Percentiles rank a stretch among this genome's conserved stretches.
These are phyloP conservation scores for Nephrotoma flavescens DNA, from an alignment of 2,888 invertebrate species.

Conservation along the genomic window DNA sequence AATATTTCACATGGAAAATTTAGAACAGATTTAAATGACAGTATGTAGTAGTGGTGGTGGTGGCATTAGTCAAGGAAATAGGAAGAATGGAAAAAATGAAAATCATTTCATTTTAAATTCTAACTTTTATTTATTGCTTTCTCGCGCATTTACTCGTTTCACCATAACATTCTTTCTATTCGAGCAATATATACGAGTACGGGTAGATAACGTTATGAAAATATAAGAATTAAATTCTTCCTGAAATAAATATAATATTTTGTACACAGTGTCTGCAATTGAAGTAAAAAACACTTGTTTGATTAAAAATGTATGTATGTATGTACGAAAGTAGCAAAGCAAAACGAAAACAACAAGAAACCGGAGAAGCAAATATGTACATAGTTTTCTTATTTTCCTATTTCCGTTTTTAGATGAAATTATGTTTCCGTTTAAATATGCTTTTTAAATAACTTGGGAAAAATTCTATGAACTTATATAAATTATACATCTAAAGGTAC, in stretches of 20 bases:
- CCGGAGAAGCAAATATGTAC: not conserved
- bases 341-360: not conserved
- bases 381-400: not conserved
- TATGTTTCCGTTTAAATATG: not conserved
- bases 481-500: not conserved
- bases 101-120: not conserved
- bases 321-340: not conserved
- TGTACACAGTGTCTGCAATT: not conserved
- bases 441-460: not conserved
- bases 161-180: not conserved
- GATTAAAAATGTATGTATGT: not conserved
- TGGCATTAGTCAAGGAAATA: not conserved
- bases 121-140: not conserved
- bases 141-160: not conserved
- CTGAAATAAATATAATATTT: too few species aligned
- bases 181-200: not conserved
- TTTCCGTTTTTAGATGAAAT: not conserved
- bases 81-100: too few species aligned
- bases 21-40: not conserved
- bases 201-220: not conserved
- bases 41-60: not conserved
- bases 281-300: not conserved
- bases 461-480: not conserved
- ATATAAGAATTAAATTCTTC: not conserved
- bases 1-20: not conserved